Base-by-base conservation (phyloP, 2,888 invertebrate genomes). In the Congeria kusceri region DNA sequence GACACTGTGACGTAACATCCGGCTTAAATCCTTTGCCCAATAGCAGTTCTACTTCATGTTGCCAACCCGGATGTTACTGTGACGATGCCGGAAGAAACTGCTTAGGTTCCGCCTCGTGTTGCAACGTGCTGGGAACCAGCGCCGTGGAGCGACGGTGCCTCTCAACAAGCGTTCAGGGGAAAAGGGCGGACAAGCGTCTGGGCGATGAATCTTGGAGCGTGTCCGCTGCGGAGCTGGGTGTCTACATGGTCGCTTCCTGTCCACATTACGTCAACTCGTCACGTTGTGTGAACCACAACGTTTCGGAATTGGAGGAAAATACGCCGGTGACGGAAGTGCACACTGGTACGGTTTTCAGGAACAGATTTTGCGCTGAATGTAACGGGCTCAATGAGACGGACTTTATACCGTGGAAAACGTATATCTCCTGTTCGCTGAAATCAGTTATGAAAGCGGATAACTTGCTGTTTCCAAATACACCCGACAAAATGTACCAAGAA, bases 291-390 rank as follows among this genome's bases (percentile, higher is more conserved):
- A 28, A 49, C 1, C 68, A 79, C 25, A 59, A 77, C 46, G 32
- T 46, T 23, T 49, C 58, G 5, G 25, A 27, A 15, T 23, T 80
- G 39, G 39, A 61, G 1, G 67, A 83, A 56, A 68, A 28, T n/a
- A 25, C 62, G 4, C 83, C 83, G 0, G 57, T 73, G 0, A 71
- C 70, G 3, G 65, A 65, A 15, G 15, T 49, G 1, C 3, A 32
- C 32, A 65, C 49, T 4, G 74, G 75, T 9, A 20, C 63, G 18
- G 56, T 53, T 3, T 83, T 77, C 32, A 61, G 73, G 39, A 83
- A 83, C 32, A 65, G 71, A 5, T 77, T 74, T 28, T 83, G 83
- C 29, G 83, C 68, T 7, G 5, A 3, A 2, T 83, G 83, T 53
- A 73, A 80, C 61, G 58, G 64, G 23, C 49, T 63, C 15, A 46